These are phyloP conservation scores for Cyphomyrmex costatus DNA, from an alignment of 1,140 invertebrate genomes.

Conservation along the genomic window DNA sequence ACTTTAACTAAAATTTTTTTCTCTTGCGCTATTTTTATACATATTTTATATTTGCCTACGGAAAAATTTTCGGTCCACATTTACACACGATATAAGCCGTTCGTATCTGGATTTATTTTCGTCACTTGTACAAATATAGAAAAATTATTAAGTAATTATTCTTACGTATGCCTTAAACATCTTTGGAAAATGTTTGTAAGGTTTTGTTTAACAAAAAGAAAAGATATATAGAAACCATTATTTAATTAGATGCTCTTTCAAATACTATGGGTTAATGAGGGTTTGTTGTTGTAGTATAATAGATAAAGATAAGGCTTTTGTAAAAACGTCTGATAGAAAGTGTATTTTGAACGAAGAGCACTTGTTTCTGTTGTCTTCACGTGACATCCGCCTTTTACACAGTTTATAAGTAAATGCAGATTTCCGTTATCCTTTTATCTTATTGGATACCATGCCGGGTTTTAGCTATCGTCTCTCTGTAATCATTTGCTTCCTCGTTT, in stretches of 20 bases:
- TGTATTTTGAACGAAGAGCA: slow-evolving; percentile 64
- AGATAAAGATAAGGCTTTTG: neutral
- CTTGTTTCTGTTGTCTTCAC: neutral
- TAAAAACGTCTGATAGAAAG: neutral
- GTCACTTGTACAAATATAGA: too few species aligned
- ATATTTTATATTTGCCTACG: too few species aligned
- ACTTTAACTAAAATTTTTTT: slow-evolving; percentile 9
- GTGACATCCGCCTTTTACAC: neutral
- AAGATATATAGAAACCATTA: too few species aligned
- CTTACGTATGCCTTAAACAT: too few species aligned
- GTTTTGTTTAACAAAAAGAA: too few species aligned
- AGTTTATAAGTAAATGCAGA: slow-evolving; percentile 7
- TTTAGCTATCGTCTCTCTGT: slow-evolving; percentile 51
- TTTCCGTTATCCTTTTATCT: slow-evolving; percentile 44
- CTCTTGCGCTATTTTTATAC: neutral
- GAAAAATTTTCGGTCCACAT: too few species aligned
- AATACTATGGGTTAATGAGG: too few species aligned
- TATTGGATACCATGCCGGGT: neutral
- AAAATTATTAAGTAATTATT: too few species aligned
- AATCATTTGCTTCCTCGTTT: slow-evolving; percentile 60
- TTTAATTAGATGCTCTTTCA: too few species aligned
- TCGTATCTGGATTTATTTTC: too few species aligned
- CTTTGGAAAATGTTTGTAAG: too few species aligned
- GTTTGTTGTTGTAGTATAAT: neutral
- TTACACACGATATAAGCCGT: too few species aligned